These are phyloP conservation scores for Porites lutea DNA, from an alignment of 64 coral and sea anemone species.

Conservation along the genomic window DNA sequence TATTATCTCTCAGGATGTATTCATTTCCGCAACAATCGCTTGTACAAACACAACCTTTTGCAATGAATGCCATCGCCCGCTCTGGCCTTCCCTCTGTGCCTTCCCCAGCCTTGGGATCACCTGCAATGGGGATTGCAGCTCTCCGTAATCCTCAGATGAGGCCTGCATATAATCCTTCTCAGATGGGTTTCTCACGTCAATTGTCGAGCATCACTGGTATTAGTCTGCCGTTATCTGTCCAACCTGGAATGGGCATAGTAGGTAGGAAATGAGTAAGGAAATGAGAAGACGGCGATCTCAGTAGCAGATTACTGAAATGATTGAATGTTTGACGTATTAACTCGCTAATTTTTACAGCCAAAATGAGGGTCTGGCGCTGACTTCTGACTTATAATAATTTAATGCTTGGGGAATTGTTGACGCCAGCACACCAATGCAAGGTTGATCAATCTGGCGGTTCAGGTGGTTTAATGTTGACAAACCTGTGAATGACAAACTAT, in stretches of 20 bases:
- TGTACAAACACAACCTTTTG: constrained; percentile 6
- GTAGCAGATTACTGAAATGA: not conserved
- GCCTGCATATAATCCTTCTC: constrained; percentile 9
- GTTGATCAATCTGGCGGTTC: too few species aligned
- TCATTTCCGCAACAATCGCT: not conserved
- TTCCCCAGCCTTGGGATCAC: not conserved
- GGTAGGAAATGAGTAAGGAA: not conserved
- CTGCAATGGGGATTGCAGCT: constrained; percentile 7
- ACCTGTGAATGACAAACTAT: too few species aligned
- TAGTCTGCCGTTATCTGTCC: constrained; percentile 58
- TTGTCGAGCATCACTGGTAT: constrained; percentile 68
- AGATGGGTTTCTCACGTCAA: constrained; percentile 52
- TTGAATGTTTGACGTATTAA: not conserved
- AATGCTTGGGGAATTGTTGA: too few species aligned
- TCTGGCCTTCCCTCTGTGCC: not conserved
- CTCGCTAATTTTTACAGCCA: not conserved
- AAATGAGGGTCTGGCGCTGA: too few species aligned
- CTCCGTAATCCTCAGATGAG: constrained; percentile 2
- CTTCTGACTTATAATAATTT: too few species aligned
- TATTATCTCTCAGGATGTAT: not conserved
- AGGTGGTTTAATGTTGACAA: too few species aligned
- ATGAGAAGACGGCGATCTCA: not conserved
- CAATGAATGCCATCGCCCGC: constrained; percentile 1
- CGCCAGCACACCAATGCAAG: too few species aligned
- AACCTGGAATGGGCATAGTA: constrained; percentile 59